Evolutionary conservation across 2,113 vertebrate genomes (phyloP).

Genomic region (Myotis lucifugus): DNA sequence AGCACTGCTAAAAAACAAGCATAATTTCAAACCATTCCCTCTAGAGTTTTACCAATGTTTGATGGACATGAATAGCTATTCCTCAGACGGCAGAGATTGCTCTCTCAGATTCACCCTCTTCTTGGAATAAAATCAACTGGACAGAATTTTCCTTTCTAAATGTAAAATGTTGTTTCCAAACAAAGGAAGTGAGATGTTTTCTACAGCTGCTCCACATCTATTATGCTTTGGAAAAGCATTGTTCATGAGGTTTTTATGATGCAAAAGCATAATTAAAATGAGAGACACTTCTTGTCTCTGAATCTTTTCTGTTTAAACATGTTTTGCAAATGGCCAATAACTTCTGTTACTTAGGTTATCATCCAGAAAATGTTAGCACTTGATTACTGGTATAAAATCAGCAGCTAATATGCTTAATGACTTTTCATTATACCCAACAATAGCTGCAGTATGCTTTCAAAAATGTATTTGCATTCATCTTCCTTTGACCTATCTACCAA

Average conservation of each 20-base stretch:
- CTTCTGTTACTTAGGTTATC: constrained; percentile 75
- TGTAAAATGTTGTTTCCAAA: constrained; percentile 69
- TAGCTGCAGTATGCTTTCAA: constrained; percentile 53
- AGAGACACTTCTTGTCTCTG: constrained; percentile 73
- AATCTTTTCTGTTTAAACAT: constrained; percentile 77
- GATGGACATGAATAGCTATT: constrained; percentile 67
- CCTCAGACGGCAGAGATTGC: constrained; percentile 70
- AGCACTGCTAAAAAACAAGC: constrained; percentile 55
- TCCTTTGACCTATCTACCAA: constrained; percentile 54
- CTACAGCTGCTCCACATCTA: constrained; percentile 66
- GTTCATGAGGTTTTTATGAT: constrained; percentile 67
- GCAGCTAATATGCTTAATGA: constrained; percentile 76
- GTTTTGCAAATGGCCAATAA: constrained; percentile 77
- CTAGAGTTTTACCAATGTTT: constrained; percentile 62
- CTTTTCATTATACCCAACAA: constrained; percentile 69
- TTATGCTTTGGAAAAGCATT: constrained; percentile 70
- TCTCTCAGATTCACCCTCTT: constrained; percentile 68
- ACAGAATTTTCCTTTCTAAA: constrained; percentile 72
- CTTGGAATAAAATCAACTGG: constrained; percentile 78
- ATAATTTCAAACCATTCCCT: constrained; percentile 62
- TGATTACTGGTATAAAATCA: constrained; percentile 72
- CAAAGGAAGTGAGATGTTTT: constrained; percentile 79
- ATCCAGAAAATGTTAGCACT: constrained; percentile 69
- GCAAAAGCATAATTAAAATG: constrained; percentile 80
- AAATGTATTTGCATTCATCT: constrained; percentile 62